Evolutionary conservation across 1,140 invertebrate genomes (phyloP), one percentile per base, ranked within the genome.

Genomic region (Delia radicum): DNA sequence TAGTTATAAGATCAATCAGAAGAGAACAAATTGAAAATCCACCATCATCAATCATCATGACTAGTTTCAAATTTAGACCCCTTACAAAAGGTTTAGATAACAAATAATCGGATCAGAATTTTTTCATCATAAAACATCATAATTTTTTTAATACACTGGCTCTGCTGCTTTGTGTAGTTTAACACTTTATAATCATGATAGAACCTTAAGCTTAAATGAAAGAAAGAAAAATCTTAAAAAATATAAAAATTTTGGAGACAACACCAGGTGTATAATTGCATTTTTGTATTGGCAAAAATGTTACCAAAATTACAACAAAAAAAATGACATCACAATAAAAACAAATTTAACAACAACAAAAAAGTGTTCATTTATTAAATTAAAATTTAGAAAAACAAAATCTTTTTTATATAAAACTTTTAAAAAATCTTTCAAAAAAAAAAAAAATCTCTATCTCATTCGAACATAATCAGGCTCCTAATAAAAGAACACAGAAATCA

Each of bases 181-280:
- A 69, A 69, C 63, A 69, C 65, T 21, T 69, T 69, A 37, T 37
- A 31, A 69, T 69, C 65, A 69, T 69, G 65, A 69, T 69, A 69
- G 65, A 69, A 69, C 65, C 65, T 69, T 69, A 69, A 69, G 65
- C 65, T 69, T 69, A 69, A 69, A 69, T 33, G n/a, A 18, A 69
- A 69, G 15, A 63, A 24, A 63, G 37, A 67, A 31, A 69, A 33
- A 69, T 28, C 62, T 15, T 28, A 65, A 69, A 69, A 69, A 69
- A 69, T 33, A 33, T 33, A 33, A 69, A 69, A 67, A 69, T 33
- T 69, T 69, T 69, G 65, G 65, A 69, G 65, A 69, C 65, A 69
- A 69, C 65, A 69, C 33, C n/a, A 31, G 65, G 65, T 69, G 65
- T 69, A 69, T 69, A 69, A 69, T 69, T 69, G 65, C 65, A 69